Evolutionary conservation across 2,888 invertebrate species (phyloP), one percentile per base, ranked within the genome.

Genomic region (Amblyjoppa proteus): DNA sequence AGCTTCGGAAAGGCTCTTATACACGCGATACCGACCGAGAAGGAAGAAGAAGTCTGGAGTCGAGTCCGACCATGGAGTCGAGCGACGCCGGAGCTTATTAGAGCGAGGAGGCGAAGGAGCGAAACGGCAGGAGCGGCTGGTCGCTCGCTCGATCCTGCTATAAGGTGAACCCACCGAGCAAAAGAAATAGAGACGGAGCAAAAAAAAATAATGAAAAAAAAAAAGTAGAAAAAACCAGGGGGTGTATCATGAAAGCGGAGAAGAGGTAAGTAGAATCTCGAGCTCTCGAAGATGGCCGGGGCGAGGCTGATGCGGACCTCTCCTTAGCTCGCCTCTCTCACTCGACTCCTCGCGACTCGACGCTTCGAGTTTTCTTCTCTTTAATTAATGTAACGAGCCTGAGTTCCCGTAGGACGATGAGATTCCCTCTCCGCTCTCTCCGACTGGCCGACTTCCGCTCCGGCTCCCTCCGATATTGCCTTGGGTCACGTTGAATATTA

Each of bases 371-470:
- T 80, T 82, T 85, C 85, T 85, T 81, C 82, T 86, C 84, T 86
- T 85, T 85, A 86, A 86, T 86, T 85, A 86, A 86, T 86, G 81
- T 82, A 86, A 86, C 84, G 86, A 86, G 79, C 81, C 82, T 61
- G 79, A 85, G 82, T 85, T 86, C 82, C 79, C 82, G 58, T 58
- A 9, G 81, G 76, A 82, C 86, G 81, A 82, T 82, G 86, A 77
- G 78, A 82, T 85, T 85, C 79, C 34, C 41, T 70, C 25, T 38
- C 58, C 34, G 58, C 49, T 69, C 38, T 45, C 49, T 68, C 61
- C 61, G 68, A 51, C 61, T 45, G 53, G 53, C 75, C 71, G 76
- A 83, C 76, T 83, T 85, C 80, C 76, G 73, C 83, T 61, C 38
- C 83, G 76, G 68, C 82, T 85, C 75, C 16, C 49, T 38, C 56